Evolutionary conservation across 2,113 vertebrate genomes (phyloP), one percentile per base, ranked within the genome.

Genomic region (Crypturellus undulatus): DNA sequence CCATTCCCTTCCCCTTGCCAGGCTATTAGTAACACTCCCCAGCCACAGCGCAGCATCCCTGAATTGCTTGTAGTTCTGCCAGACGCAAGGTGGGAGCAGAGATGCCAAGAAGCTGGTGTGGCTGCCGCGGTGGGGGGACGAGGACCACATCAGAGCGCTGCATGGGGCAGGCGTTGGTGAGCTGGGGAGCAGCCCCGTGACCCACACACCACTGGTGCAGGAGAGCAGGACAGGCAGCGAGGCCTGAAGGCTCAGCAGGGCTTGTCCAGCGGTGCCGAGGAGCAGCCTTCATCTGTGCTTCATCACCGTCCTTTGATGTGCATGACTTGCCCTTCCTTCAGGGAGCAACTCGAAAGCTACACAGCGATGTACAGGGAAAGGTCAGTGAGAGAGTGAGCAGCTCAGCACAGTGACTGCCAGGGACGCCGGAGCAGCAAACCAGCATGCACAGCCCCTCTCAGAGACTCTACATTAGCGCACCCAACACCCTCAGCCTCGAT

Each of bases 401-500:
- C 76, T 94, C 79, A 77, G 59, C 79, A 79, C 40, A 22, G 56
- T 25, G 63, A 16, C 49, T 86, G 49, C 45, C 93, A 75, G 26
- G 64, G 34, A 72, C 43, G 58, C 67, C 38, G 16, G 22, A 69
- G 38, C 30, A 65, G 28, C 34, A 78, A n/a, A 70, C 7, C 5
- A 63, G 47, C 2, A 2, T 0, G 2, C n/a, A 24, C 34, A 86
- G 3, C 54, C 43, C 34, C 65, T 16, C 34, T 32, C 12, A 40
- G 77, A 84, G 56, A 84, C 32, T n/a, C 24, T 59, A 5, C 20
- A 24, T 18, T 62, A 45, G n/a, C 64, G 64, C 54, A 68, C 32
- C 54, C 34, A 58, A 20, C 7, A 17, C 42, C 25, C 30, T 89
- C 34, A 77, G 38, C 16, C 36, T 84, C 81, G 40, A 24, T 17